phyloP scores from a whole-genome alignment of 2,888 invertebrate species.

The Dryadula phaetusa region DNA sequence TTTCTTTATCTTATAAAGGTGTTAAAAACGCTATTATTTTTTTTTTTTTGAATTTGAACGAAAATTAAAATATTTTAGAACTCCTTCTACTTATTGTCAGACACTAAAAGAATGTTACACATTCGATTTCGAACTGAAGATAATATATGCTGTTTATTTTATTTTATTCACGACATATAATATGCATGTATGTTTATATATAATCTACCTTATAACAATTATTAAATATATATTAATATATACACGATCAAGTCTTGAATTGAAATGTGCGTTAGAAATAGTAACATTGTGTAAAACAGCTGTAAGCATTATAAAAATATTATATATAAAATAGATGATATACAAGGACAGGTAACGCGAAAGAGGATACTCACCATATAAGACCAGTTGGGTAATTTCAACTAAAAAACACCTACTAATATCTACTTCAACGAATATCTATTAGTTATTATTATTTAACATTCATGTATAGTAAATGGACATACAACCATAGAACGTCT shows the following conservation, averaged over 20 bases:
- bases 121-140: slow-evolving; percentile 52
- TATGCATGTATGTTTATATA: slow-evolving; percentile 40
- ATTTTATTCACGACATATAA: slow-evolving; percentile 5
- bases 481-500: slow-evolving; percentile 72
- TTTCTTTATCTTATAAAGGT: slow-evolving; percentile 67
- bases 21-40: slow-evolving; percentile 53
- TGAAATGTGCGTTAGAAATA: slow-evolving; percentile 72
- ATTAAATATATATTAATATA: slow-evolving; percentile 61
- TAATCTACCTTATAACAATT: slow-evolving; percentile 61
- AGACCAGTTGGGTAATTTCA: slow-evolving; percentile 46
- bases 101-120: slow-evolving; percentile 72
- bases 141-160: slow-evolving; percentile 13
- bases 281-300: slow-evolving; percentile 21
- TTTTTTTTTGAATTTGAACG: slow-evolving; percentile 47
- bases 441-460: slow-evolving; percentile 54
- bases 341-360: slow-evolving; percentile 4
- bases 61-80: slow-evolving; percentile 50
- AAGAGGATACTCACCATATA: slow-evolving; percentile 46
- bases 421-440: slow-evolving; percentile 65
- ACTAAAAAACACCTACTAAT: slow-evolving; percentile 62
- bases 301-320: slow-evolving; percentile 28
- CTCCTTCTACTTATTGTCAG: slow-evolving; percentile 78
- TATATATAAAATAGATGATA: slow-evolving; percentile 26
- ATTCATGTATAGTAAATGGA: slow-evolving; percentile 80
- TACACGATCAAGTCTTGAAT: slow-evolving; percentile 79